Base-by-base conservation (phyloP, 2,113 vertebrate species). In the Sardina pilchardus region DNA sequence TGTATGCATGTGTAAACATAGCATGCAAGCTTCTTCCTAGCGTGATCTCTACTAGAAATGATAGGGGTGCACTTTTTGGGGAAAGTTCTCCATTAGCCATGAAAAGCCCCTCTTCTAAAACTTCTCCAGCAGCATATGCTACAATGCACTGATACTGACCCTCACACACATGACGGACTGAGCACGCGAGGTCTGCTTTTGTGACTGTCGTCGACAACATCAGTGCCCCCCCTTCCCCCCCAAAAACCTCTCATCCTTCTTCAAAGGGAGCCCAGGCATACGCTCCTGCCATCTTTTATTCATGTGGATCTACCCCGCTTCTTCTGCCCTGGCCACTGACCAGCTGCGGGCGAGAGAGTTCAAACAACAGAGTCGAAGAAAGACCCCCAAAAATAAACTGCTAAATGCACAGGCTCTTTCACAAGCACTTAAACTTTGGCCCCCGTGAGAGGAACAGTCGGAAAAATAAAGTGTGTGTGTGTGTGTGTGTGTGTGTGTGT, bases 401-500 rank as follows among this genome's bases (percentile, higher is more conserved):
- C 71, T 78, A 39, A 78, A 78, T 78, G 71, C 71, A 36, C 34
- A 36, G 14, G 71, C 71, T 34, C 71, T 78, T 78, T 10, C 71
- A 14, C 71, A 78, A 78, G 71, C 71, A 78, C 71, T 78, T 78
- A 17, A 78, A 78, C 71, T 78, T 34, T 71, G 63, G 21, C 63
- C 63, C 63, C 14, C 4, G 71, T 30, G 16, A 34, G 30, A 36
- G 34, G 71, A 78, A 34, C 71, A 36, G 12, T 12, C 4, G 34
- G 71, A 14, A 16, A 78, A 36, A 78, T 6, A 30, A 67, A 30
- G 53, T 59, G 21, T 59, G 21, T 59, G 19, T 59, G 53, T 59
- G 21, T 59, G 53, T 24, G 21, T 5, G 19, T 24, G 53, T 59
- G 21, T 24, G 53, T 59, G 53, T 59, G 53, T 19, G 50, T 53